Evolutionary conservation across 1,140 invertebrate species (phyloP).

Genomic region (Lordiphosa stackelbergi): DNA sequence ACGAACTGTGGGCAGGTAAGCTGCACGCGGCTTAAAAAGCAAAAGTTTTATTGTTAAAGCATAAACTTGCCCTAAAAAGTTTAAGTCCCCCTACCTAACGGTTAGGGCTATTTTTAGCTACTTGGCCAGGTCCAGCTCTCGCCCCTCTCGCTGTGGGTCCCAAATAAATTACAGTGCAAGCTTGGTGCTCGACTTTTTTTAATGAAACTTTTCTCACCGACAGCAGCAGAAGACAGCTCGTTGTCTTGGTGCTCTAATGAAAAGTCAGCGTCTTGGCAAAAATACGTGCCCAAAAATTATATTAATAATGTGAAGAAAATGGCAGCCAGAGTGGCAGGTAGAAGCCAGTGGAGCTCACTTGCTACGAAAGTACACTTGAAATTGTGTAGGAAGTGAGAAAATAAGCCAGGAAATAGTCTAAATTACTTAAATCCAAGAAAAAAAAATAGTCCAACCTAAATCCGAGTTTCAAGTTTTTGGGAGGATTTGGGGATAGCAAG

Average conservation of each 20-base stretch:
- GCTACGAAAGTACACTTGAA: no score
- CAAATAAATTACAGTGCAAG: conserved; percentile 68
- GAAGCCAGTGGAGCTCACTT: no score
- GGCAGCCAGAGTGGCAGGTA: no score
- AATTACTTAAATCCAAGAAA: no score
- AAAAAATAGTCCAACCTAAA: no score
- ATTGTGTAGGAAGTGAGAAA: conserved; percentile 40
- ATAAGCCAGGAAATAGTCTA: conserved; percentile 14
- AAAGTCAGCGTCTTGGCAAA: conserved; percentile 49
- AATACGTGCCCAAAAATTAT: conserved; percentile 64
- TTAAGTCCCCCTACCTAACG: conserved; percentile 16
- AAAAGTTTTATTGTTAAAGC: conserved; percentile 71
- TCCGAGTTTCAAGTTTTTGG: no score
- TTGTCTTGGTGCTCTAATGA: conserved; percentile 61
- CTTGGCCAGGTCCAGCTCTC: conserved; percentile 13
- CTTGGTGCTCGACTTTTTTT: conserved; percentile 25
- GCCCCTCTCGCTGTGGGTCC: conserved; percentile 10
- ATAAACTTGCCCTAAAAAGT: conserved; percentile 71
- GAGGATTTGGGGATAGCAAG: no score
- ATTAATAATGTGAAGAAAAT: conserved; percentile 55
- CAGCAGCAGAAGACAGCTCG: conserved; percentile 17
- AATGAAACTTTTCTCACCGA: conserved; percentile 59
- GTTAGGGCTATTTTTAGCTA: conserved; percentile 39
- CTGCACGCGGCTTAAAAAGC: conserved; percentile 33
- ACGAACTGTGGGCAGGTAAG: conserved; percentile 12